phyloP scores from a whole-genome alignment of 2,797 vertebrate genomes.

The Thamnophis elegans region DNA sequence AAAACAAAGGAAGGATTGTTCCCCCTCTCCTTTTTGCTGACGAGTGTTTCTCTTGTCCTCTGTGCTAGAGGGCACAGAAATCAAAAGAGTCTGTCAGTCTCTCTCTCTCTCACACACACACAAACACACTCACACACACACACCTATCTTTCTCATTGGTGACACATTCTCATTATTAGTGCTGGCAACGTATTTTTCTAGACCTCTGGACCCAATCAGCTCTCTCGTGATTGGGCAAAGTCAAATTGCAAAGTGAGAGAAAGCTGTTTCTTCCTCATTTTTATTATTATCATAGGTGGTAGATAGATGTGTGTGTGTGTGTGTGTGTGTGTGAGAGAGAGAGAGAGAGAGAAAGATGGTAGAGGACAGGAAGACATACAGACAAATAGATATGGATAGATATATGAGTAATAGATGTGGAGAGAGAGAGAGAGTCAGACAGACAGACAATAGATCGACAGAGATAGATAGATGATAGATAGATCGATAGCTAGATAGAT shows the following conservation, averaged over 20 bases:
- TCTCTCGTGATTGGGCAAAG: background rate
- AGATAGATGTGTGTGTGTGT: no score
- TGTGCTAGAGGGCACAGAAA: background rate
- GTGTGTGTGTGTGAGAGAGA: no score
- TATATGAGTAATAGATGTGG: no score
- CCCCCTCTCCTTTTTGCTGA: background rate
- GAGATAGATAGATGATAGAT: no score
- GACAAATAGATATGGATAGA: no score
- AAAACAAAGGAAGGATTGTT: background rate
- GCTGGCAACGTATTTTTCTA: background rate
- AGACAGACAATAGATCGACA: no score
- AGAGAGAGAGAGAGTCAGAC: no score
- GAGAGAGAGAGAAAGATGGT: no score
- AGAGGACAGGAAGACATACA: no score
- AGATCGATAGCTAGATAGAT: no score
- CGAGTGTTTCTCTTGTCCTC: background rate
- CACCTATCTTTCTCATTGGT: no score
- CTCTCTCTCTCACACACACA: background rate
- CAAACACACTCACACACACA: no score
- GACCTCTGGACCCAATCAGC: background rate
- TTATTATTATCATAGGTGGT: background rate
- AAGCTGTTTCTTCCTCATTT: background rate
- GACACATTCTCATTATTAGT: background rate
- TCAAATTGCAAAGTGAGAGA: background rate
- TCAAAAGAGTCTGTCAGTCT: background rate